Evolutionary conservation across 2,888 invertebrate genomes (phyloP), one percentile per base, ranked within the genome.

Genomic region (Hoplodrina ambigua): DNA sequence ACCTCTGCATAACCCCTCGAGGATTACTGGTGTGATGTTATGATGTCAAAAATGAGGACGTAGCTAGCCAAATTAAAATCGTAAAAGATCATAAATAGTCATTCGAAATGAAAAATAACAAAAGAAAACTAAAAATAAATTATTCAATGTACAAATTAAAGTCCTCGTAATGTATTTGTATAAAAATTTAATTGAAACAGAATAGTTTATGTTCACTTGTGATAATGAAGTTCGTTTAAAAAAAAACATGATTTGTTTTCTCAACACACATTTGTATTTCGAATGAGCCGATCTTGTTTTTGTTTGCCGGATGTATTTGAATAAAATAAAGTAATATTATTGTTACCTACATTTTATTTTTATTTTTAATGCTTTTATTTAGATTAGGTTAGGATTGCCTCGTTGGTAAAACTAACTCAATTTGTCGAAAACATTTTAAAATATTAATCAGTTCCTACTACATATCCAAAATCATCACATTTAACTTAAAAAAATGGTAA

Each of bases 321-420:
- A 41, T 57, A 53, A 75, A 75, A 53, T 75, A 57, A 49, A 52
- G 52, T 53, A 53, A 57, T 71, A 46, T 56, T 75, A 17, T 72
- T 75, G 25, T 37, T 30, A n/a, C n/a, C n/a, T n/a, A 19, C 20
- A 8, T 52, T 53, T 41, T 41, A 13, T 46, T 46, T 46, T 46
- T 17, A 46, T 46, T 46, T 46, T 46, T 1, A 46, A 17, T 46
- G 1, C 1, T 17, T 17, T 5, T 46, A 46, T 17, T 3, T 46
- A 46, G 46, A 5, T 46, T 17, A 4, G 46, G 46, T 41, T 46
- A 5, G 44, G 5, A 44, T 15, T 37, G 37, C 8, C 37, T 1
- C 37, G 7, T 33, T 33, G 33, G 41, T 10, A 25, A 25, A 25
- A 25, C 25, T 25, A 25, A 25, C 25, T 25, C 25, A 25, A 25